These are phyloP conservation scores for Wiebesia pumilae DNA, from an alignment of 1,140 invertebrate genomes.

Conservation along the genomic window DNA sequence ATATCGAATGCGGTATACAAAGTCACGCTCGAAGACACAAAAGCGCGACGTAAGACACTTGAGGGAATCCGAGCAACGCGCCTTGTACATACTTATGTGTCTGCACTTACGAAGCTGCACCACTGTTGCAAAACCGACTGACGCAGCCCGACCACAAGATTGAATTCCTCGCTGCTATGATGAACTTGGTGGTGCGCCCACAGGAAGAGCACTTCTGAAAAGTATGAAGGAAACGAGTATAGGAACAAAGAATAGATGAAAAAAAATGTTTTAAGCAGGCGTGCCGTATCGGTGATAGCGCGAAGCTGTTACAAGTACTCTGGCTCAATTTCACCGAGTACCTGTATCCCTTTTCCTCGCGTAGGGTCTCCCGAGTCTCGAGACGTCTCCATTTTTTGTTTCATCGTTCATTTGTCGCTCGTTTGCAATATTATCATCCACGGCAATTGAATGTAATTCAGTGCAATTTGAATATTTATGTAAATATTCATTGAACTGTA, in stretches of 20 bases:
- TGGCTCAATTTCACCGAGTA: too few relatives aligned
- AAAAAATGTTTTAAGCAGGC: too few relatives aligned
- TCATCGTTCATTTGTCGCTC: too few relatives aligned
- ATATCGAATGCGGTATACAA: not conserved
- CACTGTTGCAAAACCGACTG: slow-evolving; percentile 89
- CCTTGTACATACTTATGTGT: not conserved
- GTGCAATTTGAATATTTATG: too few relatives aligned
- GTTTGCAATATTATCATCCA: too few relatives aligned
- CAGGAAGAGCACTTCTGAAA: slow-evolving; percentile 88
- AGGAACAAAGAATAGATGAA: not conserved
- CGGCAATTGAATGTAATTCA: too few relatives aligned
- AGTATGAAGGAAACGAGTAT: not conserved
- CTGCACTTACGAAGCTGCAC: slow-evolving; percentile 85
- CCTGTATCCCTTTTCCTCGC: too few relatives aligned
- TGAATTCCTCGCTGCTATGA: slow-evolving; percentile 97
- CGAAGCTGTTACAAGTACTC: too few relatives aligned
- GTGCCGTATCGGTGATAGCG: too few relatives aligned
- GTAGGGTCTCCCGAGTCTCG: too few relatives aligned
- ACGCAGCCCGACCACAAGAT: slow-evolving; percentile 89
- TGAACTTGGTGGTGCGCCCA: slow-evolving; percentile 98
- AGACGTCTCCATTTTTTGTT: too few relatives aligned
- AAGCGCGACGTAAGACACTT: not conserved
- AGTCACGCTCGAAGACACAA: not conserved
- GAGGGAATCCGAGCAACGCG: not conserved
- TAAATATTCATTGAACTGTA: too few relatives aligned